Evolutionary conservation across 2,113 vertebrate genomes (phyloP), one percentile per base, ranked within the genome.

Genomic region (Ophiodon elongatus): DNA sequence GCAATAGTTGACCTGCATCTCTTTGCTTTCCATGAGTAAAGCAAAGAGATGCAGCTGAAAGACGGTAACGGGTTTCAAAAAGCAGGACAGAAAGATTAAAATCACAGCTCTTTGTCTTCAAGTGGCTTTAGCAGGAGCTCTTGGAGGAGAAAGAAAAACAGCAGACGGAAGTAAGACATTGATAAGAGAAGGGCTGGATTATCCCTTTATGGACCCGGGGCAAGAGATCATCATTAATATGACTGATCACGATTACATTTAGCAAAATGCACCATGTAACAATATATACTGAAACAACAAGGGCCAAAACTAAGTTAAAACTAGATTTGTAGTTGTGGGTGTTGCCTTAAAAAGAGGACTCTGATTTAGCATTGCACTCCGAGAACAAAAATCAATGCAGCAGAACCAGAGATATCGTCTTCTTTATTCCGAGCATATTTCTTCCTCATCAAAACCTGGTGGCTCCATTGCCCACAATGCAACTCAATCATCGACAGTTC

Each of bases 161-260:
- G 2, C 11, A 6, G 21, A 71, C 13, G 43, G 62, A 69, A 1
- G 1, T 1, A 33, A 70, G 33, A 66, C 21, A 43, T 1, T 35
- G n/a, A 63, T 14, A 8, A 43, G 25, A 80, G 39, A 13, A 27
- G 23, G 4, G 27, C 29, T 74, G 63, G 11, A 81, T 78, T 67
- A 21, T 39, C 15, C 37, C 8, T 73, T 57, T 33, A 2, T 37
- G 7, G 37, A 43, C 10, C 19, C 5, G 19, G 7, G 57, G 17
- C 73, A 17, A 50, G 19, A n/a, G 3, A 15, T 54, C 21, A 54
- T 25, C 66, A 68, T 21, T 21, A 21, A 47, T 17, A 8, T 66
- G 6, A 41, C 2, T 41, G 2, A 41, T 21, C 8, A 10, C 17
- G 19, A 21, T 68, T 23, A 7, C 13, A 33, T 39, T 19, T 6